Percentiles rank a stretch among this genome's conserved stretches.
phyloP scores from a whole-genome alignment of 2,888 invertebrate genomes.

The Cybosia mesomella region DNA sequence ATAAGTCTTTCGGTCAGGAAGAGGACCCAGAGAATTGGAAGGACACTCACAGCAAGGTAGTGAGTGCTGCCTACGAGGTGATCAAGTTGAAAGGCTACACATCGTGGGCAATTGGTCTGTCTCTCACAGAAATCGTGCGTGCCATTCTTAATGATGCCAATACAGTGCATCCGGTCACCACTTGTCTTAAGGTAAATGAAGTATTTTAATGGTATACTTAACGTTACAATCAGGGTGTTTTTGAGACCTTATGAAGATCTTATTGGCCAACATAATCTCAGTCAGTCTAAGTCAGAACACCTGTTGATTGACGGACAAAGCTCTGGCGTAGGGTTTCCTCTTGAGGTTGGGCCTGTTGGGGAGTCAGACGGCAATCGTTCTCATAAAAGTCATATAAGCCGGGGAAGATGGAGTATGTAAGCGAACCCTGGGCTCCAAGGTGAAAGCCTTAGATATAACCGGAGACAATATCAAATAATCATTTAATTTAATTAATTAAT shows the following conservation, averaged over 20 bases:
- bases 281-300: background rate
- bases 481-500: too few relatives aligned
- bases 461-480: too few relatives aligned
- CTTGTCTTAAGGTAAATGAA: conserved; percentile 89
- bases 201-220: background rate
- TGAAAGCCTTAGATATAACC: too few relatives aligned
- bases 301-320: background rate
- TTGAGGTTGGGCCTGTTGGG: background rate
- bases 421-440: too few relatives aligned
- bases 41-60: conserved; percentile 92
- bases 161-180: conserved; percentile 93
- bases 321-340: background rate
- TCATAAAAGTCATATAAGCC: too few relatives aligned
- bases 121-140: conserved; percentile 90
- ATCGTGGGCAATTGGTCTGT: conserved; percentile 96
- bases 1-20: conserved; percentile 90
- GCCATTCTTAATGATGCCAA: conserved; percentile 91
- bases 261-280: background rate
- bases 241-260: background rate
- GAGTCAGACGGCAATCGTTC: too few relatives aligned
- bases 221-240: background rate
- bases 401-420: too few relatives aligned
- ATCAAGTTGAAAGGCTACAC: conserved; percentile 96
- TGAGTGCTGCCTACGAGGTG: conserved; percentile 95
- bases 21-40: conserved; percentile 93